Evolutionary conservation across 2,888 invertebrate genomes (phyloP).

Genomic region (Archips xylosteana): DNA sequence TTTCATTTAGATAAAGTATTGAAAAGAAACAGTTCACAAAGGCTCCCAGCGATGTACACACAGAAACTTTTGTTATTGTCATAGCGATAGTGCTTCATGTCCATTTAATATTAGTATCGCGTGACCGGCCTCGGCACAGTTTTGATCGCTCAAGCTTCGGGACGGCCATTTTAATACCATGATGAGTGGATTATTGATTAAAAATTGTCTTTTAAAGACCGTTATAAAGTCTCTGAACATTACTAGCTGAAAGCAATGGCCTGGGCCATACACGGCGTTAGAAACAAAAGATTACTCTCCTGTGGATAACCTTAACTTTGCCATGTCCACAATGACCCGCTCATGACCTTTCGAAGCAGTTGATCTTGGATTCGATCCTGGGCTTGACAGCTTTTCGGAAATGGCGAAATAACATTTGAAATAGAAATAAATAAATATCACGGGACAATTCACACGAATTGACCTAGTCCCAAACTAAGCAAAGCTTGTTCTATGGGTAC

Average conservation of each 20-base stretch:
- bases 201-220: conserved; percentile 44
- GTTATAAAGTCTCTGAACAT: conserved; percentile 25
- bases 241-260: not conserved
- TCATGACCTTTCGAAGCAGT: no score
- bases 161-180: conserved; percentile 57
- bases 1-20: not conserved
- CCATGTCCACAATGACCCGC: no score
- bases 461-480: no score
- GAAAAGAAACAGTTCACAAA: conserved; percentile 6
- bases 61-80: conserved; percentile 42
- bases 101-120: conserved; percentile 71
- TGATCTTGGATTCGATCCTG: no score
- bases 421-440: no score
- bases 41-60: not conserved
- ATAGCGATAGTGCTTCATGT: conserved; percentile 58
- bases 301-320: no score
- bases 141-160: conserved; percentile 56
- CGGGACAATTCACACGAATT: no score
- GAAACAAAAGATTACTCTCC: no score
- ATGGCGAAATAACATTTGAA: no score
- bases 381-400: no score
- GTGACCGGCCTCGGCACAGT: conserved; percentile 71
- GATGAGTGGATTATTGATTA: conserved; percentile 65
- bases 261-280: no score
- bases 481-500: no score